Conservation (phyloP, 2,888 invertebrate species). For the Sicus ferrugineus region DNA sequence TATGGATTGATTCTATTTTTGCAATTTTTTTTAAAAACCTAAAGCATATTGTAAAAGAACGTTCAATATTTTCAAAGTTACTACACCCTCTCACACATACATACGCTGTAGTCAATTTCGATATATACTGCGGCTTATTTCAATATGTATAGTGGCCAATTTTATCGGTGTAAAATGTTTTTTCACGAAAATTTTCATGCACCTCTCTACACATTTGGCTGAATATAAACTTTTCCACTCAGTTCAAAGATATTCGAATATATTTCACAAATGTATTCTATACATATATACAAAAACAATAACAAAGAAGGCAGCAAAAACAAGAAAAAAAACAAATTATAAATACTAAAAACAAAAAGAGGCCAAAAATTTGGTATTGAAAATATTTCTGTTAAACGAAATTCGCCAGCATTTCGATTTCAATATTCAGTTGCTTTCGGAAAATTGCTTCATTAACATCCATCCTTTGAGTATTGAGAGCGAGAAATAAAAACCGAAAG, state of each 20-base stretch:
- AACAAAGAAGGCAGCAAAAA: conserved; percentile 5
- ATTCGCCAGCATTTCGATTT: conserved; percentile 58
- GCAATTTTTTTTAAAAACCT: no score
- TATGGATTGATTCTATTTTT: no score
- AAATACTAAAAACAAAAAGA: conserved; percentile 9
- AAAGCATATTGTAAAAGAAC: no score
- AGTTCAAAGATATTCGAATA: background rate
- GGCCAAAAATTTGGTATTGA: conserved; percentile 30
- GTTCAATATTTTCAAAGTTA: no score
- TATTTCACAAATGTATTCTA: background rate
- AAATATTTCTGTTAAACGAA: conserved; percentile 43
- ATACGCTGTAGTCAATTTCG: no score
- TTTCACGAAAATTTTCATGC: background rate
- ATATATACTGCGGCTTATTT: background rate
- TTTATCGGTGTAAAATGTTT: background rate
- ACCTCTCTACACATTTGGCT: background rate
- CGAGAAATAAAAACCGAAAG: conserved; percentile 39
- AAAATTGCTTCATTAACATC: conserved; percentile 65
- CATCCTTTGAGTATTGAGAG: conserved; percentile 48
- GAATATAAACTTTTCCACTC: background rate
- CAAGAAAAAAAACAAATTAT: conserved; percentile 22
- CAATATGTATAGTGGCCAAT: background rate
- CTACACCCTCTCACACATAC: conserved; percentile 19
- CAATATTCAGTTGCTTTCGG: conserved; percentile 65
- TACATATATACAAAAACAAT: conserved; percentile 10